A percentile compares a stretch with the other conserved stretches of the same genome.
These are phyloP conservation scores for Piprites chloris DNA, from an alignment of 2,113 vertebrate genomes.

Conservation along the genomic window DNA sequence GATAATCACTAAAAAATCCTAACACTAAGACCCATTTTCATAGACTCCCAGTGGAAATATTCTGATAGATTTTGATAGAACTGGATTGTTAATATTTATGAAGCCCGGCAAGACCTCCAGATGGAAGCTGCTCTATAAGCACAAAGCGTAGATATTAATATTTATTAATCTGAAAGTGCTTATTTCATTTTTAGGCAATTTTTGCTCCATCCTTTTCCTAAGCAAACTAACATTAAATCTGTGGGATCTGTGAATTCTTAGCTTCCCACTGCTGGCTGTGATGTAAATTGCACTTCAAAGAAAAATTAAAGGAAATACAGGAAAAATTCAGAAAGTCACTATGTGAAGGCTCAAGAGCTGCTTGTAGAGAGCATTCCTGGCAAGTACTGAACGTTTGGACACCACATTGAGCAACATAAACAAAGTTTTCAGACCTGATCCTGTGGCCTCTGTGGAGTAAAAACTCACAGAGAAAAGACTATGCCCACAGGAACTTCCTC, in stretches of 20 bases:
- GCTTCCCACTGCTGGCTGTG: background rate
- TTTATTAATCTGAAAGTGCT: conserved; percentile 41
- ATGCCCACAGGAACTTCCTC: background rate
- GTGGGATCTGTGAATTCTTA: background rate
- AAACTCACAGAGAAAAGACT: background rate
- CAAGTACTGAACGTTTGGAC: background rate
- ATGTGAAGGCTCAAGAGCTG: background rate
- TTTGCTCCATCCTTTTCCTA: background rate
- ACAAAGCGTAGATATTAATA: conserved; percentile 42
- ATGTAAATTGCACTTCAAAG: background rate
- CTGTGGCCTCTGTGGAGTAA: background rate
- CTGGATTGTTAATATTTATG: conserved; percentile 51
- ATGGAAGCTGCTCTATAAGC: conserved; percentile 6
- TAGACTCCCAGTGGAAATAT: background rate
- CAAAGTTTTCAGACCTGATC: background rate
- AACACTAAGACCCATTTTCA: background rate
- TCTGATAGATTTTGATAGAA: conserved; percentile 16
- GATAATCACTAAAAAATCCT: background rate
- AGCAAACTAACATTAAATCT: conserved; percentile 9
- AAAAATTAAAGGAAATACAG: background rate
- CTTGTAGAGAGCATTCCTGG: background rate
- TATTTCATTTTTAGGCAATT: conserved; percentile 19
- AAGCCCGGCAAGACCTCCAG: conserved; percentile 4
- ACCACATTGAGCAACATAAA: background rate
- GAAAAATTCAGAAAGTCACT: background rate